Base-by-base conservation (phyloP, 2,888 invertebrate species). In the Helleia helle region DNA sequence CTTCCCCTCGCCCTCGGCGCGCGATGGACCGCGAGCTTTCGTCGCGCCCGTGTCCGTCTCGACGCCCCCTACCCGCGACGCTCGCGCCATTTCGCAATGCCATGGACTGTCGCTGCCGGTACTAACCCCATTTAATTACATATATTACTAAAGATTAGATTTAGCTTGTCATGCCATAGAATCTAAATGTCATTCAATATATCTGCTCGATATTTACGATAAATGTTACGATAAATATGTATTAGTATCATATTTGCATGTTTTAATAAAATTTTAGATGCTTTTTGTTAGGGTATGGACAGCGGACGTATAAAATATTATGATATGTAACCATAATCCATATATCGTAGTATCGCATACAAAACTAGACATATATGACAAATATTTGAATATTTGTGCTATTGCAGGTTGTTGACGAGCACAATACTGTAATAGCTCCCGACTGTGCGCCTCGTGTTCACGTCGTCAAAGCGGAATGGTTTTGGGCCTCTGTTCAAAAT, bases 401-500 rank as follows among this genome's bases (percentile, higher is more conserved):
- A 17, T 57, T 62, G 50, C 75, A 95, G 94, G 95, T 95, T 47
- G 93, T 95, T 42, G 95, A 95, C 71, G 94, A 94, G 65, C 91
- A 91, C 56, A 88, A 87, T 52, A 89, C 91, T 24, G 87, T 88
- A 58, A 85, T 89, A 37, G 88, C 91, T 50, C 91, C 91, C 30
- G 93, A 92, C 61, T 89, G 91, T 41, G 89, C 90, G 46, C 77
- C 88, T 47, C 88, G 89, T 55, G 91, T 92, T 17, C 91, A 91
- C 66, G 87, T 95, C 49, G 92, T 96, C 40, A 95, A 94, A 75
- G 93, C 93, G 4, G 95, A 97, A 85, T 98, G 98, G 98, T 98
- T 98, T 81, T 99, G 98, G 98, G 95, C 94, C 26, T 96, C 97
- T 36, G 95, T 98, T 47, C 97, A 97, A 80, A 96, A 97, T 86